A percentile compares a stretch with the other conserved stretches of the same genome.
Evolutionary conservation across 30 jellyfish, hydroid and myxozoan species (phyloP).

Genomic region (Aurelia sp.): DNA sequence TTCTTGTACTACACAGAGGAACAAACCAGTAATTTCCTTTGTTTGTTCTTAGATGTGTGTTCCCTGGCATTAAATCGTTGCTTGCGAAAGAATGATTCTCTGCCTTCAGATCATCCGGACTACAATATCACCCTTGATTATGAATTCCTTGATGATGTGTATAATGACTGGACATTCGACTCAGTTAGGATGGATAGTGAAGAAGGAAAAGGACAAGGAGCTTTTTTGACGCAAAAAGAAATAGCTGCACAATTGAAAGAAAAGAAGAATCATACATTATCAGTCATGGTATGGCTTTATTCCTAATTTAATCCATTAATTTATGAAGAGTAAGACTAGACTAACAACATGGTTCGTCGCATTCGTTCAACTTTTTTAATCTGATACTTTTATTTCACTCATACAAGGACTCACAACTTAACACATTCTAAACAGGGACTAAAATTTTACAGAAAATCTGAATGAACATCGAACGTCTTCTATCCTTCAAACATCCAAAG

Average conservation of each 20-base stretch:
- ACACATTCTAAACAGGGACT: too few relatives aligned
- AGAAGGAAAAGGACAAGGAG: slow-evolving; percentile 81
- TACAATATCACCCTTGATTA: slow-evolving; percentile 73
- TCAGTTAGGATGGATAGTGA: slow-evolving; percentile 72
- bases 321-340: too few relatives aligned
- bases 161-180: slow-evolving; percentile 89
- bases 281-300: slow-evolving; percentile 70
- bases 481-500: too few relatives aligned
- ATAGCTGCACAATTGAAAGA: slow-evolving; percentile 64
- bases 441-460: too few relatives aligned
- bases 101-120: slow-evolving; percentile 76
- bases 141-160: slow-evolving; percentile 90
- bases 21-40: too few relatives aligned
- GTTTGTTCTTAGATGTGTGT: slow-evolving; percentile 74
- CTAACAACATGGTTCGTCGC: too few relatives aligned
- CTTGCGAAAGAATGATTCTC: slow-evolving; percentile 42
- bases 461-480: too few relatives aligned
- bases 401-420: too few relatives aligned
- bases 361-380: too few relatives aligned
- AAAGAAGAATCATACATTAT: slow-evolving; percentile 70
- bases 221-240: slow-evolving; percentile 55
- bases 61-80: slow-evolving; percentile 73
- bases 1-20: too few relatives aligned
- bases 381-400: too few relatives aligned
- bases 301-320: too few relatives aligned